A percentile compares a stretch with the other conserved stretches of the same genome.
phyloP scores from a whole-genome alignment of 1,140 invertebrate species.

The Agrilus planipennis region DNA sequence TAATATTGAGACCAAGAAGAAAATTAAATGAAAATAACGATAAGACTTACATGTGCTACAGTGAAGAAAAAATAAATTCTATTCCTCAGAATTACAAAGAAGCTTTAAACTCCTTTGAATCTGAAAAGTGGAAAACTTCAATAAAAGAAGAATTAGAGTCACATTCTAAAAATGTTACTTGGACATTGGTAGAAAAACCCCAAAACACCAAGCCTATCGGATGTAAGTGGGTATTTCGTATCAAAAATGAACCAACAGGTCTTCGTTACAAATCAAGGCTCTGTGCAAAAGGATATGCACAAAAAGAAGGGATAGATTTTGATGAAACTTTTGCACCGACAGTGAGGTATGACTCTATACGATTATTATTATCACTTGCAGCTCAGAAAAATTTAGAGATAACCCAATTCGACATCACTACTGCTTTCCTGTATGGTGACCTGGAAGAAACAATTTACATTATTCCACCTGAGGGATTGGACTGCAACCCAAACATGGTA shows the following conservation, averaged over 20 bases:
- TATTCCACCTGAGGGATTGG: constrained; percentile 30
- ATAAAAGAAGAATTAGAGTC: constrained; percentile 7
- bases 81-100: too few species aligned
- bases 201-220: constrained; percentile 1
- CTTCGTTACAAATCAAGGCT: constrained; percentile 31
- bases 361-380: constrained; percentile 19
- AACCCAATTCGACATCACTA: constrained; percentile 25
- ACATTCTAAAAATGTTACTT: constrained; percentile 5
- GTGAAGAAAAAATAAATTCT: too few species aligned
- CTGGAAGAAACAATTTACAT: constrained; percentile 34
- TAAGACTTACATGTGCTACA: too few species aligned
- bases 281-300: constrained; percentile 32
- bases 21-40: too few species aligned
- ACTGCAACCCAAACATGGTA: constrained; percentile 15
- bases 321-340: constrained; percentile 28
- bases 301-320: constrained; percentile 23
- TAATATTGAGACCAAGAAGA: too few species aligned
- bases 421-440: constrained; percentile 27
- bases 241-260: constrained; percentile 15
- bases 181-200: constrained; percentile 6
- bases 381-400: constrained; percentile 7
- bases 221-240: constrained; percentile 12
- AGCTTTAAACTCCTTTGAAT: too few species aligned
- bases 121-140: too few species aligned
- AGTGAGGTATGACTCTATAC: constrained; percentile 20